phyloP scores from a whole-genome alignment of 2,888 invertebrate species.

The Microplitis manilae region DNA sequence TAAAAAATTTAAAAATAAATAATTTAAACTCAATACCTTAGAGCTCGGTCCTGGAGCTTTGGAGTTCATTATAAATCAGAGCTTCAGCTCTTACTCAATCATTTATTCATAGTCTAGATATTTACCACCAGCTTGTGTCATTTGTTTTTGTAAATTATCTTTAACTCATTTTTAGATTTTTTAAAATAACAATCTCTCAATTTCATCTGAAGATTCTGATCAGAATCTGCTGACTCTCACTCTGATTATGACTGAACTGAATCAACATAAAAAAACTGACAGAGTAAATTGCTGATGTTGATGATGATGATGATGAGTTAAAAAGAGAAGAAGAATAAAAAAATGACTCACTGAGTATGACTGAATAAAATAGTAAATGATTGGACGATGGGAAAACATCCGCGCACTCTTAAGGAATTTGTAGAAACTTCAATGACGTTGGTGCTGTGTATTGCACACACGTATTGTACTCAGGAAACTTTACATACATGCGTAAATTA shows the following conservation, averaged over 20 bases:
- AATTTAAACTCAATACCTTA: not conserved
- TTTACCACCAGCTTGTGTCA: not conserved
- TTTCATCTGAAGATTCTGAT: not conserved
- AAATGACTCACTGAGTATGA: not conserved
- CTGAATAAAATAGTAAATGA: not conserved
- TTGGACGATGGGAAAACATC: not conserved
- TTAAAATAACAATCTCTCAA: not conserved
- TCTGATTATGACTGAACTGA: no score
- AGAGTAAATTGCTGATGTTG: not conserved
- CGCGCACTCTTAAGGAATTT: not conserved
- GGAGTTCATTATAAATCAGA: not conserved
- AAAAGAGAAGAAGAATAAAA: not conserved
- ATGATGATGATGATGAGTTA: not conserved
- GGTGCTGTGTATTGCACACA: not conserved
- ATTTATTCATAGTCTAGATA: not conserved
- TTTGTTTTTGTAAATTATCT: not conserved
- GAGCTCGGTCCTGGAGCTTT: constrained; percentile 32
- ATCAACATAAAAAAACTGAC: not conserved
- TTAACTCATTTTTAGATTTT: not conserved
- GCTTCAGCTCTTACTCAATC: not conserved
- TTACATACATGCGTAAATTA: not conserved
- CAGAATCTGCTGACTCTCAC: no score
- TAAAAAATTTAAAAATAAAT: not conserved
- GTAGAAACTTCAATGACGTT: not conserved
- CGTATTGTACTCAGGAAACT: not conserved